Conservation (phyloP, 2,113 vertebrate genomes). For the Tragelaphus buxtoni region DNA sequence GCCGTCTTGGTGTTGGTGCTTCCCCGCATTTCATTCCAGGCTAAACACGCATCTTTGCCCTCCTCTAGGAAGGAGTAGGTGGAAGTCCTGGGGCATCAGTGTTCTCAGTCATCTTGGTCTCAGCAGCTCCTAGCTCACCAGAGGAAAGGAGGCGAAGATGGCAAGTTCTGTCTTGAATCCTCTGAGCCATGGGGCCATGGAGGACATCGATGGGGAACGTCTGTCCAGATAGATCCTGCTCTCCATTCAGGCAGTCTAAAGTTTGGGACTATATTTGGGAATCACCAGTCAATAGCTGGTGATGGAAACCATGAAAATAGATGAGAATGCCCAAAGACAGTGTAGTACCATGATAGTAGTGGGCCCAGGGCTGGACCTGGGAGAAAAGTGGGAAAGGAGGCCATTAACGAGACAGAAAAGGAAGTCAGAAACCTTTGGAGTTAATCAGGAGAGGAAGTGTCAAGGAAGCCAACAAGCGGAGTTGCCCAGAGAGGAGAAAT, state of each 20-base stretch:
- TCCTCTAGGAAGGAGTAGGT: not conserved
- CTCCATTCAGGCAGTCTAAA: not conserved
- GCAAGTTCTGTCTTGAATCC: not conserved
- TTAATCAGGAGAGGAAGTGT: not conserved
- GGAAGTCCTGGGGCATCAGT: not conserved
- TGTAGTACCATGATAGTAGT: not conserved
- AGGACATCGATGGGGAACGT: not conserved
- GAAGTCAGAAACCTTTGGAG: not conserved
- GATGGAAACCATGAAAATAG: not conserved
- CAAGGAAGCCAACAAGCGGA: not conserved
- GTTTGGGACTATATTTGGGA: not conserved
- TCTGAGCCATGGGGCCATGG: not conserved
- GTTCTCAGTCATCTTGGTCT: not conserved
- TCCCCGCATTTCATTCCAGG: not conserved
- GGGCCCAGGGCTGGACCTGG: not conserved
- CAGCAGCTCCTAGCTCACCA: not conserved
- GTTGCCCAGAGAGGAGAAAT: not conserved
- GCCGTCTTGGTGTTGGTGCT: not conserved
- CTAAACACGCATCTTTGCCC: not conserved
- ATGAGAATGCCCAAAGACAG: not conserved
- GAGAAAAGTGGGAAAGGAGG: not conserved
- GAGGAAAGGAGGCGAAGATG: not conserved
- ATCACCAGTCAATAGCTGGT: not conserved
- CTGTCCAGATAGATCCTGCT: not conserved
- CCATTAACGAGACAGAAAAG: not conserved